phyloP scores from a whole-genome alignment of 64 coral and sea anemone genomes.

The Anthopleura sola region DNA sequence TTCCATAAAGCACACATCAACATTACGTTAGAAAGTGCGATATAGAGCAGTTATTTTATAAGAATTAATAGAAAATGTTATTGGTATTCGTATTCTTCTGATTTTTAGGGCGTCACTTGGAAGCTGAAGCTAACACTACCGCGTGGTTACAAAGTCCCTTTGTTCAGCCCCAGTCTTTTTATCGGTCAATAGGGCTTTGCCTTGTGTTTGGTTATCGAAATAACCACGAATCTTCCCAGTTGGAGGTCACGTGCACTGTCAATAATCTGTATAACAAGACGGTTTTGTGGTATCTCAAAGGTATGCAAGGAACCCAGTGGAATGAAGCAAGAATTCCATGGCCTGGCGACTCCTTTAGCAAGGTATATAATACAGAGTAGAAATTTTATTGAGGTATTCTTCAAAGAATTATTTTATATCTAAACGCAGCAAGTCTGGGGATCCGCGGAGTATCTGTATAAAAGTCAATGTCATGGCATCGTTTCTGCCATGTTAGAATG shows the following conservation, averaged over 20 bases:
- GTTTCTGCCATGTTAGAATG: too few species aligned
- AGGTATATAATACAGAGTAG: background rate
- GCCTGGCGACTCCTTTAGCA: background rate
- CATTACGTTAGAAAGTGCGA: too few species aligned
- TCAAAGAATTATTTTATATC: too few species aligned
- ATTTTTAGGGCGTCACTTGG: background rate
- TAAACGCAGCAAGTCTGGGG: too few species aligned
- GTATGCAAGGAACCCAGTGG: background rate
- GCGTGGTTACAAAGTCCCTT: background rate
- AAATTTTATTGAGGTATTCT: too few species aligned
- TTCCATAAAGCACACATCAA: too few species aligned
- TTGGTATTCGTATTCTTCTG: too few species aligned
- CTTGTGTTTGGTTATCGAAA: background rate
- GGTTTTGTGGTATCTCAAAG: background rate
- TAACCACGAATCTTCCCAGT: background rate
- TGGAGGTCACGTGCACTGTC: background rate
- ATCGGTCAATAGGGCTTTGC: constrained; percentile 7
- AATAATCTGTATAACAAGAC: background rate
- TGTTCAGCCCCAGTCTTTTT: background rate
- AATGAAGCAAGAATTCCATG: background rate
- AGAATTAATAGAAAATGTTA: too few species aligned
- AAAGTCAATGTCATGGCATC: too few species aligned
- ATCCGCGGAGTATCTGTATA: too few species aligned
- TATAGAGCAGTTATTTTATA: too few species aligned
- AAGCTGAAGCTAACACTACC: background rate